Percentiles rank a stretch among this genome's conserved stretches.
Conservation (phyloP, 2,113 vertebrate species). For the Alligator sinensis region DNA sequence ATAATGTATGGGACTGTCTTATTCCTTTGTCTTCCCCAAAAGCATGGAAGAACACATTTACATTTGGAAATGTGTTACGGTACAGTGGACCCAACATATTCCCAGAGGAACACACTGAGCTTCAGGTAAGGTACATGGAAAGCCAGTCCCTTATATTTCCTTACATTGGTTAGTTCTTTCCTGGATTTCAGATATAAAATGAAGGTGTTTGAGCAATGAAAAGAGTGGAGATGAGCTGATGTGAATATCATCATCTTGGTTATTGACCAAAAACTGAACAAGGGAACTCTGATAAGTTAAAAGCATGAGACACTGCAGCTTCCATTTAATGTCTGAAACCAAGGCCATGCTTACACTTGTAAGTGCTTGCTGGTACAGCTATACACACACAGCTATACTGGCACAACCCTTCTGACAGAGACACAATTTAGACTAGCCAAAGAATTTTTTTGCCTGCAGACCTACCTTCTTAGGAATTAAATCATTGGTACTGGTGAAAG, state of each 20-base stretch:
- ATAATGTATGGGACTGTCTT: rapidly evolving
- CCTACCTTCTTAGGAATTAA: too few relatives aligned
- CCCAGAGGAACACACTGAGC: not conserved
- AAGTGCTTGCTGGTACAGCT: too few relatives aligned
- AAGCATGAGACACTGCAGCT: not conserved
- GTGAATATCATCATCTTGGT: not conserved
- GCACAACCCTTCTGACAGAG: too few relatives aligned
- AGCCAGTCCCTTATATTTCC: not conserved
- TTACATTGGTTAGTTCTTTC: not conserved
- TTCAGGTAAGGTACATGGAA: not conserved
- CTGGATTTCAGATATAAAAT: not conserved
- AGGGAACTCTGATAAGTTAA: not conserved
- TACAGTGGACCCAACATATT: not conserved
- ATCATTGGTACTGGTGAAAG: too few relatives aligned
- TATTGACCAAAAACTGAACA: not conserved
- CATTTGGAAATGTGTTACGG: rapidly evolving
- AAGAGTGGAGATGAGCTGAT: rapidly evolving
- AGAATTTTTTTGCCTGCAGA: too few relatives aligned
- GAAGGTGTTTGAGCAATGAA: rapidly evolving
- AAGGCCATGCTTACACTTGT: too few relatives aligned
- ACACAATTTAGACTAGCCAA: too few relatives aligned
- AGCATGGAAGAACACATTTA: not conserved
- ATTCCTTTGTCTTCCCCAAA: not conserved
- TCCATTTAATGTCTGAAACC: not conserved
- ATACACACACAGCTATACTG: too few relatives aligned